phyloP scores from a whole-genome alignment of 2,888 invertebrate genomes.

The Cactoblastis cactorum region DNA sequence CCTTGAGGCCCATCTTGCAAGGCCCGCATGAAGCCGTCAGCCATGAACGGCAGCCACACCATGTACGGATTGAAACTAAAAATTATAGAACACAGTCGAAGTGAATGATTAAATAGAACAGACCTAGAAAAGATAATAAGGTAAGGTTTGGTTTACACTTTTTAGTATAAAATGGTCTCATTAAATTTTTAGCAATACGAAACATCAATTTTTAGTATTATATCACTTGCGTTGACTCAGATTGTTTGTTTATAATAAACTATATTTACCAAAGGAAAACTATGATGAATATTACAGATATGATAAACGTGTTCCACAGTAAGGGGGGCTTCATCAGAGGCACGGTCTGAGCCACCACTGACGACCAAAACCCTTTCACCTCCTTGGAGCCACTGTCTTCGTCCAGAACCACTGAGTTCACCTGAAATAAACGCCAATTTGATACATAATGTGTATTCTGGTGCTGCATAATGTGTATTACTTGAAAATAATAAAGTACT shows the following conservation, averaged over 20 bases:
- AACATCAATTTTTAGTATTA: no score
- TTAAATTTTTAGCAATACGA: no score
- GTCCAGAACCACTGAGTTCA: constrained; percentile 43
- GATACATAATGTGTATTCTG: no score
- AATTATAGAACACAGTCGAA: constrained; percentile 11
- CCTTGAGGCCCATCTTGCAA: constrained; percentile 41
- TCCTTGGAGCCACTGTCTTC: constrained; percentile 32
- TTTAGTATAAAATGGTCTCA: no score
- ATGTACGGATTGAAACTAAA: constrained; percentile 54
- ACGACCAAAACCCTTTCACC: constrained; percentile 38
- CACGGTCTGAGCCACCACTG: constrained; percentile 60
- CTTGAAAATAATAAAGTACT: no score
- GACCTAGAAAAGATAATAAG: no score
- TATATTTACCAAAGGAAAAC: constrained; percentile 61
- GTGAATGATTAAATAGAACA: no score
- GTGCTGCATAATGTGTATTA: no score
- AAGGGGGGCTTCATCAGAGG: constrained; percentile 75
- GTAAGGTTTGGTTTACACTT: no score
- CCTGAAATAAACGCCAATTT: constrained; percentile 28
- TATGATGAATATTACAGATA: constrained; percentile 74
- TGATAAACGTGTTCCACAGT: constrained; percentile 67
- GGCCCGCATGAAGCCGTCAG: constrained; percentile 54
- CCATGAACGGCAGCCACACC: constrained; percentile 61
- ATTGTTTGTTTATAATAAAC: no score
- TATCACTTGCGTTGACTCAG: no score